Conservation (phyloP, 2,113 vertebrate species). For the Chloroceryle aenea region DNA sequence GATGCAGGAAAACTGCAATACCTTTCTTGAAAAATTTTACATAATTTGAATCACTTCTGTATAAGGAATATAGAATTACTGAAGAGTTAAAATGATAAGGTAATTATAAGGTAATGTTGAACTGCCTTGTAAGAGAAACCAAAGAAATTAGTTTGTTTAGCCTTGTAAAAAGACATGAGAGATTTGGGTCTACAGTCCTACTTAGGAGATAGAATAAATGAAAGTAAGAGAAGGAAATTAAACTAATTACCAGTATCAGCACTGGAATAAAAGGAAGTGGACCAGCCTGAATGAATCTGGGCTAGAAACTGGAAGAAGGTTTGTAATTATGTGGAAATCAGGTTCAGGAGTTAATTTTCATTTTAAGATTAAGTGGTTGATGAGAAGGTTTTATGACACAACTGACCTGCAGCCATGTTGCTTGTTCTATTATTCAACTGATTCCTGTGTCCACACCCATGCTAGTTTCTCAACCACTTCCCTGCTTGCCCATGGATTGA, state of each 20-base stretch:
- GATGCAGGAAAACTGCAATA: neutral
- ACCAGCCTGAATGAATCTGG: neutral
- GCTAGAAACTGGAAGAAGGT: neutral
- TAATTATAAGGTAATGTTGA: neutral
- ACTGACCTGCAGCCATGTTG: neutral
- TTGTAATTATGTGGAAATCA: neutral
- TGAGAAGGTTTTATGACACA: neutral
- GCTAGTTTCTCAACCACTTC: neutral
- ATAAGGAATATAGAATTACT: neutral
- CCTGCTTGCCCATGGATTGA: neutral
- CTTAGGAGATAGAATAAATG: neutral
- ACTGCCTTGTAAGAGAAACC: neutral
- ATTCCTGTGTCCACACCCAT: neutral
- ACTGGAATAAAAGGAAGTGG: neutral
- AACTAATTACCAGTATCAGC: slow-evolving; percentile 11
- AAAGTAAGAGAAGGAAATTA: neutral
- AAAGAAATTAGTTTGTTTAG: neutral
- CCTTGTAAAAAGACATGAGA: neutral
- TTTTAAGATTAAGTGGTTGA: neutral
- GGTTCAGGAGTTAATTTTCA: slow-evolving; percentile 4
- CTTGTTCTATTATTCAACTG: neutral
- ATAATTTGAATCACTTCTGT: neutral
- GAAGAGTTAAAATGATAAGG: neutral
- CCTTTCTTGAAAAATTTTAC: neutral
- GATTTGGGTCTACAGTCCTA: neutral